Conservation (phyloP, 2,888 invertebrate species). For the Cantharis rustica region DNA sequence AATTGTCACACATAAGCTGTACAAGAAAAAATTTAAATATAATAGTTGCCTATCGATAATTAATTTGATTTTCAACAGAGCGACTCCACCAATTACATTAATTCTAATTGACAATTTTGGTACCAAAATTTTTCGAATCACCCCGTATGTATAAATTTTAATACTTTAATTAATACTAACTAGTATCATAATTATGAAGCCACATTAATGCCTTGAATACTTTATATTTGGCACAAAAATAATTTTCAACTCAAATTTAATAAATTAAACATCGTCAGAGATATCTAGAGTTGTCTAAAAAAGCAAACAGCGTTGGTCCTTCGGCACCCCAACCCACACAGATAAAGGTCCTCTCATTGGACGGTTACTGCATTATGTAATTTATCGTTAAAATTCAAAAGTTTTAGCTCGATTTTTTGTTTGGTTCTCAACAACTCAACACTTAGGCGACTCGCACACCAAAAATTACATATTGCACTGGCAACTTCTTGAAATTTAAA, state of each 20-base stretch:
- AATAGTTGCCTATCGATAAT: background rate
- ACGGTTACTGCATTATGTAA: too few relatives aligned
- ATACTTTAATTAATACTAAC: slow-evolving; percentile 12
- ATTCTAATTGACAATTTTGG: background rate
- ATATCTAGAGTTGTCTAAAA: too few relatives aligned
- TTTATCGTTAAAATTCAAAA: too few relatives aligned
- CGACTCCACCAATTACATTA: background rate
- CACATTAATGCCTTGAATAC: background rate
- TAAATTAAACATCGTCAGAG: background rate
- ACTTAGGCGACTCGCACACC: background rate
- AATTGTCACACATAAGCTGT: slow-evolving; percentile 22
- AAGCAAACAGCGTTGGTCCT: background rate
- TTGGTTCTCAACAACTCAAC: background rate
- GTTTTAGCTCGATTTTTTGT: background rate
- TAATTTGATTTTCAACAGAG: background rate
- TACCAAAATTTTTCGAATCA: background rate
- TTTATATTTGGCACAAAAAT: slow-evolving; percentile 12
- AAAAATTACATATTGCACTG: background rate
- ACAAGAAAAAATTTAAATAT: slow-evolving; percentile 9
- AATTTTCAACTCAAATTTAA: background rate
- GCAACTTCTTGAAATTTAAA: background rate
- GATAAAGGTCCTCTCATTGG: background rate
- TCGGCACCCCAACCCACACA: too few relatives aligned
- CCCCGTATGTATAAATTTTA: slow-evolving; percentile 5
- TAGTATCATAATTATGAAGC: background rate